phyloP scores from a whole-genome alignment of 2,797 vertebrate species.

The Sebastes oblongus region DNA sequence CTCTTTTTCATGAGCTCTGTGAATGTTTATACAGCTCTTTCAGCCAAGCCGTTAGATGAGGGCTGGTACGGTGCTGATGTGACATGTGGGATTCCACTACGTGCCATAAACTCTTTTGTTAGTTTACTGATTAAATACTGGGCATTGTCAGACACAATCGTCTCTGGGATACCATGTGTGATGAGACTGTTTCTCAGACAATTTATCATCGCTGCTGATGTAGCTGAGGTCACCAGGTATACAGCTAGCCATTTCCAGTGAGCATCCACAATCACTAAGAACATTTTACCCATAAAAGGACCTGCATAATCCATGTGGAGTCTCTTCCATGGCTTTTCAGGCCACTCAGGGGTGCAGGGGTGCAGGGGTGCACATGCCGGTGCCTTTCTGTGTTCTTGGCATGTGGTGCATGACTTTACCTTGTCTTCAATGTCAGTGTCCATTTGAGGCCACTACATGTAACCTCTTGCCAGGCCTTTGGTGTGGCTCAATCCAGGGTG shows the following conservation, averaged over 20 bases:
- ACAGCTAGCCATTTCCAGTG: conserved; percentile 27
- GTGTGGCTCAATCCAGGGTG: no score
- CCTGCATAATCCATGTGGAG: conserved; percentile 29
- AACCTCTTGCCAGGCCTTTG: no score
- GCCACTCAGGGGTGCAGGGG: conserved; percentile 24
- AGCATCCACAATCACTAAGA: conserved; percentile 15
- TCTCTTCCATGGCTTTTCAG: conserved; percentile 1
- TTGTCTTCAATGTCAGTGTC: no score
- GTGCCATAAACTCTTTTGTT: neutral
- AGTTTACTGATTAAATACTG: neutral
- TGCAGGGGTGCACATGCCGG: neutral
- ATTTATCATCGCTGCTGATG: no score
- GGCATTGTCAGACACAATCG: conserved; percentile 17
- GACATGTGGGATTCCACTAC: conserved; percentile 6
- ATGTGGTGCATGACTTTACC: neutral
- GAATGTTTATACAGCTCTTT: conserved; percentile 7
- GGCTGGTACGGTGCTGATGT: neutral
- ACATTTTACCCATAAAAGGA: conserved; percentile 21
- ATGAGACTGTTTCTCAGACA: neutral
- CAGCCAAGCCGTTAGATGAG: conserved; percentile 4
- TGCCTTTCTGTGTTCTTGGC: conserved; percentile 20
- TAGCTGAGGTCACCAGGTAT: neutral
- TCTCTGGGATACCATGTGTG: conserved; percentile 11
- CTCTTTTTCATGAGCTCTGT: conserved; percentile 10
- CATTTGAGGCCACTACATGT: no score